Conservation (phyloP, 2,797 vertebrate genomes). For the Artibeus jamaicensis region DNA sequence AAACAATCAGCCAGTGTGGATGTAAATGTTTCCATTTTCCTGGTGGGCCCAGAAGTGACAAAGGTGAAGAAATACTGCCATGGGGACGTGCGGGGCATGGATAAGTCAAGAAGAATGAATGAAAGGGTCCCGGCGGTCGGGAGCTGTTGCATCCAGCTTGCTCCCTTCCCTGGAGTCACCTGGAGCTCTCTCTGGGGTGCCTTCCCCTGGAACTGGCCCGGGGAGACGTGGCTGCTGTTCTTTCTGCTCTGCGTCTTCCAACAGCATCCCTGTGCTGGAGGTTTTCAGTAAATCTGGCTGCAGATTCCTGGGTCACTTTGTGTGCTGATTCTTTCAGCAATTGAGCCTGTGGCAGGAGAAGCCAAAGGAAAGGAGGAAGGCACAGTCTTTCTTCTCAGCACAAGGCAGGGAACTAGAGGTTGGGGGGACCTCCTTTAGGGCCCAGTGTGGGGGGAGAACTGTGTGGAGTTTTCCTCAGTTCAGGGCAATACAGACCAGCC, state of each 20-base stretch:
- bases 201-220: slow-evolving; percentile 76
- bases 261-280: slow-evolving; percentile 81
- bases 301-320: slow-evolving; percentile 76
- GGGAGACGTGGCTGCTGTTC: slow-evolving; percentile 75
- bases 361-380: background rate
- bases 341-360: slow-evolving; percentile 77
- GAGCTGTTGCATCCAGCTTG: rapidly evolving
- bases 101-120: background rate
- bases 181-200: slow-evolving; percentile 81
- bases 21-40: background rate
- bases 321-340: slow-evolving; percentile 80
- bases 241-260: slow-evolving; percentile 78
- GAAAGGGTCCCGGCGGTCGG: background rate
- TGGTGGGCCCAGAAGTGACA: background rate
- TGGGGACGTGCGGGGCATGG: background rate
- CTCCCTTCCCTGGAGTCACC: slow-evolving; percentile 56
- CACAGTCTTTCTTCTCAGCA: background rate
- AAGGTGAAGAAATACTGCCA: background rate
- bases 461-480: background rate
- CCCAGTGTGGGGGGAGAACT: background rate
- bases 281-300: slow-evolving; percentile 77
- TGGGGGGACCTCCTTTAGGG: background rate
- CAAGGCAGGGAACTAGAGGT: background rate
- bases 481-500: background rate
- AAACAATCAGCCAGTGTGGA: background rate